Evolutionary conservation across 2,797 vertebrate genomes (phyloP).

Genomic region (Staurois parvus): DNA sequence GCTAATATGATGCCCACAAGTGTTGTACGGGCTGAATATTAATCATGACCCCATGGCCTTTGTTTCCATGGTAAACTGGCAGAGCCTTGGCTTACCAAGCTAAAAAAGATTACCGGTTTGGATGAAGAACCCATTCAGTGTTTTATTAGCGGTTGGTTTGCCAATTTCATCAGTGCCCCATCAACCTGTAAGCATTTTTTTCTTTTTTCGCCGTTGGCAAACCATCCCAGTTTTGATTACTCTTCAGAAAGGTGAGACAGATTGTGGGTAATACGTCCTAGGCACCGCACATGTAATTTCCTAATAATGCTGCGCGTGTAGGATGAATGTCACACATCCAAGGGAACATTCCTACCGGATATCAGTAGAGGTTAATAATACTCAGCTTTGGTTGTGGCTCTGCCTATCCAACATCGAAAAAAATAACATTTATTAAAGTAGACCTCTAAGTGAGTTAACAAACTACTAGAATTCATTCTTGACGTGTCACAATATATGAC

Average conservation of each 20-base stretch:
- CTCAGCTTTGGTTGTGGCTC: neutral
- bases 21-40: slow-evolving; percentile 55
- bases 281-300: slow-evolving; percentile 25
- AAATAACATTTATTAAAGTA: too few species aligned
- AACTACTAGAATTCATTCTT: too few species aligned
- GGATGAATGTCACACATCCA: slow-evolving; percentile 18
- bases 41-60: slow-evolving; percentile 54
- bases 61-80: slow-evolving; percentile 51
- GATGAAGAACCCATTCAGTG: slow-evolving; percentile 52
- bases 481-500: too few species aligned
- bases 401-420: too few species aligned
- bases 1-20: slow-evolving; percentile 50
- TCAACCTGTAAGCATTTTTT: slow-evolving; percentile 56
- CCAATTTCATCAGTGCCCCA: slow-evolving; percentile 61
- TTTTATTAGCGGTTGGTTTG: slow-evolving; percentile 59
- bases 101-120: slow-evolving; percentile 56
- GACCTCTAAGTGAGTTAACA: too few species aligned
- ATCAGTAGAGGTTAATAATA: slow-evolving; percentile 27
- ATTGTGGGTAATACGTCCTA: slow-evolving; percentile 46
- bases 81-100: slow-evolving; percentile 46
- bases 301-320: slow-evolving; percentile 42
- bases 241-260: slow-evolving; percentile 59
- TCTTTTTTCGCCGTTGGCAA: slow-evolving; percentile 49
- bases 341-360: neutral
- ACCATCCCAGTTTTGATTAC: slow-evolving; percentile 42